Percentiles rank a stretch among this genome's conserved stretches.
These are phyloP conservation scores for Ginglymostoma cirratum DNA, from an alignment of 2,113 vertebrate species.

Conservation along the genomic window DNA sequence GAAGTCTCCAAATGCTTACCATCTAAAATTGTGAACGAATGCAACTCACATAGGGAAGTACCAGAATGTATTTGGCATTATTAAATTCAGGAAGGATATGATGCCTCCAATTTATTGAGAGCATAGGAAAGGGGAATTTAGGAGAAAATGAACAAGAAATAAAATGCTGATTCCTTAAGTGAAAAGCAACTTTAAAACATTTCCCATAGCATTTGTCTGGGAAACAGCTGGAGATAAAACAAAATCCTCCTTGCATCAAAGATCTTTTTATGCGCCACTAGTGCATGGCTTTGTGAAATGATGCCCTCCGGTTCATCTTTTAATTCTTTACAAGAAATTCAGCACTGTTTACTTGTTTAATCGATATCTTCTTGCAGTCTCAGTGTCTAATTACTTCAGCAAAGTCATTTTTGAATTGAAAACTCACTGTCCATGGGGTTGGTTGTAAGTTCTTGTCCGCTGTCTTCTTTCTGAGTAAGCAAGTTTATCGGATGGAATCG, in stretches of 20 bases:
- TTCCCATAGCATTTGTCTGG: background rate
- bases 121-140: background rate
- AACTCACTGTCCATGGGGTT: too few species aligned
- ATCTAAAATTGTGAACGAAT: too few species aligned
- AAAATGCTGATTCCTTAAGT: background rate
- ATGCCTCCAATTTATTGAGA: background rate
- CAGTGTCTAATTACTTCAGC: background rate
- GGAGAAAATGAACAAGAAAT: background rate
- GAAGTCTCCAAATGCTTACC: background rate
- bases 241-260: background rate
- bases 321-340: conserved; percentile 19
- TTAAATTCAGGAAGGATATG: background rate
- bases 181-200: background rate
- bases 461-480: background rate
- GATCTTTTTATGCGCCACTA: background rate
- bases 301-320: background rate
- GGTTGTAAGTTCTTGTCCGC: background rate
- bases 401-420: background rate
- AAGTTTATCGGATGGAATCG: background rate
- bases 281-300: too few species aligned
- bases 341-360: background rate
- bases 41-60: background rate
- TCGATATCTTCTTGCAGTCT: background rate
- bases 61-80: background rate
- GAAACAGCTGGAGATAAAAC: background rate